phyloP scores from a whole-genome alignment of 1,140 invertebrate species.

The Idris sp. region DNA sequence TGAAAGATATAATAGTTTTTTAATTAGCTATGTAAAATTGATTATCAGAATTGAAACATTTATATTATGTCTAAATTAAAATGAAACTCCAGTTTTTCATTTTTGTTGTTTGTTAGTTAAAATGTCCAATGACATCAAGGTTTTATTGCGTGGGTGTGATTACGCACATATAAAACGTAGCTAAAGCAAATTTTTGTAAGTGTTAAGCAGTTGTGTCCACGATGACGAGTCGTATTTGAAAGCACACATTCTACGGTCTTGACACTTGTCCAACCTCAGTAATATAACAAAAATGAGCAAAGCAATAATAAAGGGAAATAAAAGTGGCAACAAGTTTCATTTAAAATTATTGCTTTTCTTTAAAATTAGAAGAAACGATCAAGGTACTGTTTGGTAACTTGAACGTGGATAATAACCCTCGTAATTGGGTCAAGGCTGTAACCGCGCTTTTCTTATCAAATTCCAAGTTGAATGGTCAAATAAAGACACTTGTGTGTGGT shows the following conservation, averaged over 20 bases:
- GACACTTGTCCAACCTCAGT: constrained; percentile 14
- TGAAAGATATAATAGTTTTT: too few species aligned
- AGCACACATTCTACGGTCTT: too few species aligned
- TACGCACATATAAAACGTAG: constrained; percentile 31
- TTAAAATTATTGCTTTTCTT: too few species aligned
- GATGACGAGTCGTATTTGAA: constrained; percentile 38
- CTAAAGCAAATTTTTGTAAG: constrained; percentile 37
- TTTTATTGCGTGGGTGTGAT: constrained; percentile 30
- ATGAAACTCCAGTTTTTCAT: not conserved
- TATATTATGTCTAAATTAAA: too few species aligned
- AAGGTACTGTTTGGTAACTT: not conserved
- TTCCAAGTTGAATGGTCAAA: too few species aligned
- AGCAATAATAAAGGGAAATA: too few species aligned
- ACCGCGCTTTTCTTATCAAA: constrained; percentile 1
- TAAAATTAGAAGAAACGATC: too few species aligned
- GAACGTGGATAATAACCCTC: constrained; percentile 24
- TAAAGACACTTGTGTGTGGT: too few species aligned
- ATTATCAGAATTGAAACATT: too few species aligned
- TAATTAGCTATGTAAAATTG: too few species aligned
- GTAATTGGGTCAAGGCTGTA: constrained; percentile 23
- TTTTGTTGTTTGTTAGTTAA: constrained; percentile 35
- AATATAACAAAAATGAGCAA: constrained; percentile 7
- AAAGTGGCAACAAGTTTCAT: too few species aligned
- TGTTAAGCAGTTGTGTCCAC: constrained; percentile 19
- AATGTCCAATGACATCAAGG: constrained; percentile 42